phyloP scores from a whole-genome alignment of 2,113 vertebrate species.

The Orthonyx spaldingii region DNA sequence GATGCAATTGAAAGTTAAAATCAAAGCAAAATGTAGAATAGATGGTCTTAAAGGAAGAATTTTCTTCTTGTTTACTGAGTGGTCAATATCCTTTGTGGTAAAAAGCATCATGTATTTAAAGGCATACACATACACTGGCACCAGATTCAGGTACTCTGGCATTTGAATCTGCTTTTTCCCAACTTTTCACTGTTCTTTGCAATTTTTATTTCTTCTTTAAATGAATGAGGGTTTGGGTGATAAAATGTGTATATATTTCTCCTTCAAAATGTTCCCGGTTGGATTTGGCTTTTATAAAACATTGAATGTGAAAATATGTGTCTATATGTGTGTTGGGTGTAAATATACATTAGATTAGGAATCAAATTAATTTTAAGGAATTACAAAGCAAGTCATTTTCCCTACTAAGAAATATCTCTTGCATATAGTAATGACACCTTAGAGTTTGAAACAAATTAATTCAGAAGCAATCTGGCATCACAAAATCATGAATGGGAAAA shows the following conservation, averaged over 20 bases:
- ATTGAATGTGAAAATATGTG: background rate
- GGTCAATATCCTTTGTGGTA: background rate
- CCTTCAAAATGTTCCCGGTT: background rate
- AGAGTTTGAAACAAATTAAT: conserved; percentile 3
- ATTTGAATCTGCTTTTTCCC: background rate
- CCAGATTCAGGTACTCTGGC: background rate
- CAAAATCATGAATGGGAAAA: background rate
- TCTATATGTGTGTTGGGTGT: rapidly evolving
- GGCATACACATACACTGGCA: background rate
- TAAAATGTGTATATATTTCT: background rate
- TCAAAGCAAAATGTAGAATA: background rate
- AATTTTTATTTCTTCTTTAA: background rate
- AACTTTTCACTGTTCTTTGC: background rate
- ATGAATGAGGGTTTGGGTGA: background rate
- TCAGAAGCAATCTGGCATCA: background rate
- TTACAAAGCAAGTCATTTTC: background rate
- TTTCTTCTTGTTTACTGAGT: background rate
- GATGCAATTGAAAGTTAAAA: background rate
- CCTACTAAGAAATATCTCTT: background rate
- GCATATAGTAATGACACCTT: background rate
- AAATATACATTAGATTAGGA: background rate
- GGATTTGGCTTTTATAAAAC: background rate
- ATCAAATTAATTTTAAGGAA: background rate
- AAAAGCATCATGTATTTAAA: background rate
- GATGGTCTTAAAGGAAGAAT: background rate